Conservation (phyloP, 2,888 invertebrate species). For the Platycheirus rosarum region DNA sequence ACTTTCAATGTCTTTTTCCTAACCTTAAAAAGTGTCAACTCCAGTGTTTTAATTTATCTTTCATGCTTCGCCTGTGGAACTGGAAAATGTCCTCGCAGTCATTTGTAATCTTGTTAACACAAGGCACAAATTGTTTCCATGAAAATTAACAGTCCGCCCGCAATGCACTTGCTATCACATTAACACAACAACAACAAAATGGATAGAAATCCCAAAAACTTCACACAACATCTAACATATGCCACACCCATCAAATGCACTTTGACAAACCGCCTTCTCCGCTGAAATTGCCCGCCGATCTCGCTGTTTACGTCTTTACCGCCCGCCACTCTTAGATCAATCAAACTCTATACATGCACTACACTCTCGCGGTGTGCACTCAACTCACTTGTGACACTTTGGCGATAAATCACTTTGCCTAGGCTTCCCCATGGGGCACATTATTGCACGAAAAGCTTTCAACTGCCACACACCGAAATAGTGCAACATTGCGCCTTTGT, state of each 20-base stretch:
- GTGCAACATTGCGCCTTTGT: slow-evolving; percentile 5
- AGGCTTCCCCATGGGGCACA: slow-evolving; percentile 69
- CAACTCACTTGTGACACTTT: slow-evolving; percentile 61
- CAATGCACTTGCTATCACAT: slow-evolving; percentile 60
- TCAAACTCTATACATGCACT: slow-evolving; percentile 41
- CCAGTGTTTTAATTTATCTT: slow-evolving; percentile 59
- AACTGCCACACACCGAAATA: slow-evolving; percentile 40
- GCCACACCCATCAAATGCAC: slow-evolving; percentile 64
- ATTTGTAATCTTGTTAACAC: slow-evolving; percentile 70
- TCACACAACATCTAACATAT: slow-evolving; percentile 26
- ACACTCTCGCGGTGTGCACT: slow-evolving; percentile 23
- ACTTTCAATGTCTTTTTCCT: slow-evolving; percentile 18
- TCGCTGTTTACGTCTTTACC: slow-evolving; percentile 12
- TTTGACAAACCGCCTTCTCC: slow-evolving; percentile 35
- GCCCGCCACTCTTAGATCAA: slow-evolving; percentile 50
- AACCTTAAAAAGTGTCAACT: slow-evolving; percentile 65
- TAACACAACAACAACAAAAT: too few species aligned
- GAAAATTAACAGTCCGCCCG: slow-evolving; percentile 28
- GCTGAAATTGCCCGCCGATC: slow-evolving; percentile 12
- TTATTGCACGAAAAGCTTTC: slow-evolving; percentile 66
- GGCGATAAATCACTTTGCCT: slow-evolving; percentile 68
- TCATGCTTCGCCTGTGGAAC: slow-evolving; percentile 33
- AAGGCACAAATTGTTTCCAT: slow-evolving; percentile 37
- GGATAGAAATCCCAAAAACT: slow-evolving; percentile 28
- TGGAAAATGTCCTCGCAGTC: slow-evolving; percentile 57